These are phyloP conservation scores for Metacarcinus magister DNA, from an alignment of 2,888 invertebrate species.

Conservation along the genomic window DNA sequence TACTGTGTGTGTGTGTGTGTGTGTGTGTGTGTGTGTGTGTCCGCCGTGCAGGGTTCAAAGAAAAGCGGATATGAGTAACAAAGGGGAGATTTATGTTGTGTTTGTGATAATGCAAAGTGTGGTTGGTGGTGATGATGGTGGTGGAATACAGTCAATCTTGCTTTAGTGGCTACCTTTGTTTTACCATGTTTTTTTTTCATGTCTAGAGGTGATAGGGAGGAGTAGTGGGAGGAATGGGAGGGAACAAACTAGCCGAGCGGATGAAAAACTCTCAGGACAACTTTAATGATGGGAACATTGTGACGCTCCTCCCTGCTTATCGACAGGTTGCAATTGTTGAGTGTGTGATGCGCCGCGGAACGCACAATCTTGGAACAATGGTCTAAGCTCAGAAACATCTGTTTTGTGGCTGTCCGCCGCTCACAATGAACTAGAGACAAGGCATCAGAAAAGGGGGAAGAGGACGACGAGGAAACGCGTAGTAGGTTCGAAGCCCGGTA, in stretches of 20 bases:
- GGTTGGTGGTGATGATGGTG: constrained; percentile 8
- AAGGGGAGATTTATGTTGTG: constrained; percentile 11
- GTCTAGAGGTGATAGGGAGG: not conserved
- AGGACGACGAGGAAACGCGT: not conserved
- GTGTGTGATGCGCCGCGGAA: not conserved
- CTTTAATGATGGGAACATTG: not conserved
- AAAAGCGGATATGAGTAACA: constrained; percentile 23
- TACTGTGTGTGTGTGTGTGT: too few relatives aligned
- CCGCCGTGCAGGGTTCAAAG: constrained; percentile 18
- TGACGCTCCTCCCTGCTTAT: not conserved
- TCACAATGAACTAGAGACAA: constrained; percentile 17
- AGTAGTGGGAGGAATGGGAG: not conserved
- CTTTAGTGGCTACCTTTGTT: not conserved
- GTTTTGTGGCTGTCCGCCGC: not conserved
- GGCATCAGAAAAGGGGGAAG: not conserved
- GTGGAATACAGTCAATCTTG: not conserved
- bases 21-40: not conserved
- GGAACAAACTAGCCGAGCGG: not conserved
- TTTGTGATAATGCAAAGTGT: constrained; percentile 14
- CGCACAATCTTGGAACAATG: not conserved
- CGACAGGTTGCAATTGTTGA: not conserved
- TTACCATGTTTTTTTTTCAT: not conserved
- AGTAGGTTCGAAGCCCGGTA: not conserved
- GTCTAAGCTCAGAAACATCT: not conserved
- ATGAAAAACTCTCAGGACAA: not conserved